phyloP scores from a whole-genome alignment of 2,113 vertebrate genomes.

The Pseudorhombus dupliciocellatus region DNA sequence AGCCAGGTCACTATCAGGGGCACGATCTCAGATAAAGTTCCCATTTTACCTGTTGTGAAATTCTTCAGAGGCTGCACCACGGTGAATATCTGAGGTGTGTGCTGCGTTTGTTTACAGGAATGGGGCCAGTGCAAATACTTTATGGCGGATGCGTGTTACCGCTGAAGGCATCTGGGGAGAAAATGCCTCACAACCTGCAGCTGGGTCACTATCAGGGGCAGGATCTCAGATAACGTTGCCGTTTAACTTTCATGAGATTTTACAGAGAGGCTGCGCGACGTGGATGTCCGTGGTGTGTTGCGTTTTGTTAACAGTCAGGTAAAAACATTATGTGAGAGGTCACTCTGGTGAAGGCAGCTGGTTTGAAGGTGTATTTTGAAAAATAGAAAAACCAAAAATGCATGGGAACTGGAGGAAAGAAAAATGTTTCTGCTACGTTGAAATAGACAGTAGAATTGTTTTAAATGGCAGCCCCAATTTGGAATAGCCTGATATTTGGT shows the following conservation, averaged over 20 bases:
- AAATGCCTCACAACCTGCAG: background rate
- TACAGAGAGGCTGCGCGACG: background rate
- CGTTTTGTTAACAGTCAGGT: background rate
- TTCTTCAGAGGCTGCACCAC: conserved; percentile 59
- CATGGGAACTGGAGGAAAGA: background rate
- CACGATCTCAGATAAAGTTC: conserved; percentile 70
- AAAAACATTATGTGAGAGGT: too few relatives aligned
- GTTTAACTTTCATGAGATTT: background rate
- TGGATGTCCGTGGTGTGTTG: background rate
- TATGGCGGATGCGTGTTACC: conserved; percentile 16
- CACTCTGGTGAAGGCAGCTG: too few relatives aligned
- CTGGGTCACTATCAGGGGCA: background rate
- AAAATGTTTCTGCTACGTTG: too few relatives aligned
- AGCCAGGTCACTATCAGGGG: conserved; percentile 57
- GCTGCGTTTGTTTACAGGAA: conserved; percentile 47
- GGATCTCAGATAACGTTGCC: background rate
- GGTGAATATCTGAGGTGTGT: conserved; percentile 31
- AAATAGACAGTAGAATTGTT: too few relatives aligned
- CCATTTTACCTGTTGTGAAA: conserved; percentile 67
- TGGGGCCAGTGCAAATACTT: conserved; percentile 25
- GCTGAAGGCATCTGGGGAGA: conserved; percentile 14
- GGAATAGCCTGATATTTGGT: background rate
- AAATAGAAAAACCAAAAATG: too few relatives aligned
- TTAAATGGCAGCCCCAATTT: background rate
- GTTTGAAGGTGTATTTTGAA: too few relatives aligned